Conservation (phyloP, 2,888 invertebrate species). For the Xestia xanthographa region DNA sequence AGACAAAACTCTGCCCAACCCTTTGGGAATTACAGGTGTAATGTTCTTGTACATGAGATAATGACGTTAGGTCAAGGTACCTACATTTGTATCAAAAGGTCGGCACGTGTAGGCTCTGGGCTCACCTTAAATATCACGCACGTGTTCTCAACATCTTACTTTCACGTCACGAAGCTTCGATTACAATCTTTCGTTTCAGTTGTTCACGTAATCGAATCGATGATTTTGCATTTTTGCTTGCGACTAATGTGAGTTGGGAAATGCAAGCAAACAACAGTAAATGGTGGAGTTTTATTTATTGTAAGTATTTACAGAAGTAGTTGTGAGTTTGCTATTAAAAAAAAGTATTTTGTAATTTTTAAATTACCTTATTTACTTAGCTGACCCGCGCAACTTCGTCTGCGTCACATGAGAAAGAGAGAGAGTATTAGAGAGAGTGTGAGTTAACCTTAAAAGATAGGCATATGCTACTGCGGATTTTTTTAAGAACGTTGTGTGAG, state of each 20-base stretch:
- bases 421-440: too few species aligned
- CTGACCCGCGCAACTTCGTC: too few species aligned
- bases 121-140: conserved; percentile 12
- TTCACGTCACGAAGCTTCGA: conserved; percentile 40
- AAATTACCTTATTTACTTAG: too few species aligned
- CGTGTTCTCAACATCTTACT: conserved; percentile 21
- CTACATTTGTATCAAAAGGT: neutral
- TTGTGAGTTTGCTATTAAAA: neutral
- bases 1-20: neutral
- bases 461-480: too few species aligned
- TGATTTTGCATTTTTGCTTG: conserved; percentile 57
- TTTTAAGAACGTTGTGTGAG: too few species aligned
- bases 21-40: neutral
- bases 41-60: neutral
- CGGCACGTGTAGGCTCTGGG: neutral
- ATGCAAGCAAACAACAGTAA: neutral
- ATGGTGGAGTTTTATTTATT: neutral
- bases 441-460: too few species aligned
- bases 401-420: too few species aligned
- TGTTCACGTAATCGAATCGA: conserved; percentile 57
- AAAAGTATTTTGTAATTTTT: neutral
- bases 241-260: conserved; percentile 19
- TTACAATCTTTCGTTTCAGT: conserved; percentile 53
- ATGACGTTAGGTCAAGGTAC: neutral
- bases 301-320: neutral